These are phyloP conservation scores for Adelphocoris suturalis DNA, from an alignment of 2,888 invertebrate genomes.

Conservation along the genomic window DNA sequence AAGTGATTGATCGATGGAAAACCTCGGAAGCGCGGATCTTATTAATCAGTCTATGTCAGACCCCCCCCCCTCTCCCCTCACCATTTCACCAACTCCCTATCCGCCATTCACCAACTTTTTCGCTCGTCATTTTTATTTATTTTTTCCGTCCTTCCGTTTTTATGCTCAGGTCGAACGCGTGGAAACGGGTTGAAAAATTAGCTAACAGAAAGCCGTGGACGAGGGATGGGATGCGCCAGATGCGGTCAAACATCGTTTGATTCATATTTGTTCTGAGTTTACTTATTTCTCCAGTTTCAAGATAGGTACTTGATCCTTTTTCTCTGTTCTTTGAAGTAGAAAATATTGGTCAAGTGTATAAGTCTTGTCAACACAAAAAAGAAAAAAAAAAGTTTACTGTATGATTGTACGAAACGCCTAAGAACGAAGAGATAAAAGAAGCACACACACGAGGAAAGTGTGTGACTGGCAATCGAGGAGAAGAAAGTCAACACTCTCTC, in stretches of 20 bases:
- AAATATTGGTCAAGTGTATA: no score
- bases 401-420: no score
- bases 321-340: no score
- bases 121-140: background rate
- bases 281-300: background rate
- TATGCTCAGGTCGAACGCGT: constrained; percentile 6
- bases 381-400: no score
- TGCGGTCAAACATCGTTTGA: background rate
- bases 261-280: background rate
- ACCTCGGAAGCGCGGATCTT: constrained; percentile 52
- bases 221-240: background rate
- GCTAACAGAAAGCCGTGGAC: background rate
- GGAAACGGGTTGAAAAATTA: constrained; percentile 27
- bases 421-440: no score
- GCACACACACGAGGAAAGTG: no score
- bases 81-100: no score
- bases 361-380: no score
- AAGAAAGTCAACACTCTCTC: no score
- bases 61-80: background rate
- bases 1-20: constrained; percentile 64
- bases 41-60: constrained; percentile 62
- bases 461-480: no score
- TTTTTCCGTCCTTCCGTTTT: background rate
- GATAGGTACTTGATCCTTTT: background rate
- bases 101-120: no score